Base-by-base conservation (phyloP, 2,797 vertebrate species). In the Helicolenus hilgendorfi region DNA sequence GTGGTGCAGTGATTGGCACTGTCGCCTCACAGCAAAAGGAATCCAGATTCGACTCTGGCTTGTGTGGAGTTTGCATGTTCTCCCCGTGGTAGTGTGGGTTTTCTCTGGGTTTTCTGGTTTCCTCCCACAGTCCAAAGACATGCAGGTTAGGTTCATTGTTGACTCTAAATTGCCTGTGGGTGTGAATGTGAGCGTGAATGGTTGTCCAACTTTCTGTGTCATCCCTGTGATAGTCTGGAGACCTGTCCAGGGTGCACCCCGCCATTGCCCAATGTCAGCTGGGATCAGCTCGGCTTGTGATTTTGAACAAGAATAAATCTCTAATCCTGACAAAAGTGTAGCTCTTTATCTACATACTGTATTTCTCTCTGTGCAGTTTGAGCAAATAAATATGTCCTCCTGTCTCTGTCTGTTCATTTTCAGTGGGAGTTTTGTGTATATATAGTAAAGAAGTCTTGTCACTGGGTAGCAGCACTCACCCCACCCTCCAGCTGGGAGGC, bases 391-490 rank as follows among this genome's bases (percentile, higher is more conserved):
- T 67, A 11, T 18, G 7, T 20, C 24, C 14, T 69, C 6, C 3
- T 10, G 7, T n/a, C 38, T 24, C 36, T 26, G 22, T 38, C 15
- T 15, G 5, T 59, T 73, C 0, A 26, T 22, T 71, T 59, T 45
- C 33, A 45, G 24, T 45, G 24, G 20, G 9, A 72, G n/a, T 53
- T 68, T 58, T 65, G 20, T 65, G 15, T 6, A 38, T 35, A 0
- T 7, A 2, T 41, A 38, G 2, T 18, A 58, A 8, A 60, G 11
- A 38, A 45, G 3, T 74, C 24, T 36, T 29, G 31, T 64, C 13
- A 18, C n/a, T 31, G 27, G 7, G 35, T 71, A 27, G 60, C 20
- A 27, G 60, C 20, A 69, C 90, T 90, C 22, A 95, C 94, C 41
- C 9, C 83, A 11, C 1, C 55, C n/a, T 92, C 90, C 60, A 45